Percentiles rank a stretch among this genome's conserved stretches.
These are phyloP conservation scores for Cephus rjabovi DNA, from an alignment of 2,888 invertebrate species.

Conservation along the genomic window DNA sequence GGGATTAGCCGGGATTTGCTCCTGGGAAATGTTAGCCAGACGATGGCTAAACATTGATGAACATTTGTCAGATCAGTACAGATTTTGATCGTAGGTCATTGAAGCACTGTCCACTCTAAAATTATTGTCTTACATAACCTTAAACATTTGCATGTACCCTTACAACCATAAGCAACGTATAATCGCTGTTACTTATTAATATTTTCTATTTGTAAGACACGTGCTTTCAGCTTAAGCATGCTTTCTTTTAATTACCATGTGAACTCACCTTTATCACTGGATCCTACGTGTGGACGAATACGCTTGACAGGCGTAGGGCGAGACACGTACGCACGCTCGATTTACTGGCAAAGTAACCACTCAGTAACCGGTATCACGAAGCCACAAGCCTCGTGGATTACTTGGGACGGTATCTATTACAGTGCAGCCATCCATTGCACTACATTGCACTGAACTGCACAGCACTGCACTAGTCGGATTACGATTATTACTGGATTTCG, in stretches of 20 bases:
- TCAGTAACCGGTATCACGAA: background rate
- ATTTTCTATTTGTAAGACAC: background rate
- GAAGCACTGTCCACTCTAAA: background rate
- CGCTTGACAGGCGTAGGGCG: background rate
- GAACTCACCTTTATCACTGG: background rate
- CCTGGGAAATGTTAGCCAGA: slow-evolving; percentile 28
- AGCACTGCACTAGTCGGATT: background rate
- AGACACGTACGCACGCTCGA: background rate
- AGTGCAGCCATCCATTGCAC: background rate
- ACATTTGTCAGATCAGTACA: background rate
- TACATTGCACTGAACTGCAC: background rate
- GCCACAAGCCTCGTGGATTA: background rate
- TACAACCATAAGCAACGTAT: background rate
- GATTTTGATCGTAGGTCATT: background rate
- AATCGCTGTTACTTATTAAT: background rate
- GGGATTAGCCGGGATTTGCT: slow-evolving; percentile 32
- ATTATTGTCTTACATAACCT: background rate
- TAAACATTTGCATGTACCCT: background rate
- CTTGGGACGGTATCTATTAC: background rate
- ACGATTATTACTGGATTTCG: background rate
- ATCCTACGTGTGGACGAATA: background rate
- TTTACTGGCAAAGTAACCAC: background rate
- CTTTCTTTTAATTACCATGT: background rate
- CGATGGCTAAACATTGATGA: background rate
- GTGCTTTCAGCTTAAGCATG: too few species aligned